phyloP scores from a whole-genome alignment of 2,113 vertebrate genomes.

The Pseudopodoces humilis region DNA sequence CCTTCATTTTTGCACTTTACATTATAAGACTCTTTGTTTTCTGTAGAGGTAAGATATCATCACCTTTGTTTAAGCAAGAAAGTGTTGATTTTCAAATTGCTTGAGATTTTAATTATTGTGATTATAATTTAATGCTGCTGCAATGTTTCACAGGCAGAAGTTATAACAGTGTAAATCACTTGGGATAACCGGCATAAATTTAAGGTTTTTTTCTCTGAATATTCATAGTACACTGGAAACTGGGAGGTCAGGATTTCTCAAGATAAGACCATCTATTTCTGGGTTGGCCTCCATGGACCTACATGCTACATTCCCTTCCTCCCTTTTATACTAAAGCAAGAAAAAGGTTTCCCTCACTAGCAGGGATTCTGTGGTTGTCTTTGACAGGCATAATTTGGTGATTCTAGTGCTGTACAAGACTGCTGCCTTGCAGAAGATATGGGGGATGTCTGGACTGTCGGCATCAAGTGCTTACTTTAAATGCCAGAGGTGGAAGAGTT shows the following conservation, averaged over 20 bases:
- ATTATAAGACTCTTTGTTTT: background rate
- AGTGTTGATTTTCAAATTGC: constrained; percentile 2
- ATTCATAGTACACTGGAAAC: background rate
- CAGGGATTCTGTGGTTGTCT: background rate
- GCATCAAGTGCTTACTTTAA: background rate
- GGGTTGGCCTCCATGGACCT: background rate
- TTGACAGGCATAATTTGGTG: background rate
- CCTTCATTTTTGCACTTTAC: background rate
- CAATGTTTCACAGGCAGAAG: background rate
- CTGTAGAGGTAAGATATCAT: background rate
- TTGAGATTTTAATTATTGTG: constrained; percentile 7
- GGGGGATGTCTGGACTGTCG: background rate
- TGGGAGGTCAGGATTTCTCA: background rate
- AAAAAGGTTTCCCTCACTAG: background rate
- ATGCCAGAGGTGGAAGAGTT: background rate
- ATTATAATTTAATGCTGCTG: background rate
- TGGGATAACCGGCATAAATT: background rate
- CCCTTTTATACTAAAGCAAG: background rate
- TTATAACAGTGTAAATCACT: background rate
- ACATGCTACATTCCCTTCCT: background rate
- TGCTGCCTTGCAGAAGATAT: background rate
- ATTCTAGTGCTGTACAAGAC: background rate
- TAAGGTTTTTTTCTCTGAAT: background rate
- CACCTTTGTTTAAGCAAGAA: background rate
- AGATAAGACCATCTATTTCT: background rate